These are phyloP conservation scores for Meloidogyne floridensis DNA, from an alignment of 1,140 invertebrate genomes.

Conservation along the genomic window DNA sequence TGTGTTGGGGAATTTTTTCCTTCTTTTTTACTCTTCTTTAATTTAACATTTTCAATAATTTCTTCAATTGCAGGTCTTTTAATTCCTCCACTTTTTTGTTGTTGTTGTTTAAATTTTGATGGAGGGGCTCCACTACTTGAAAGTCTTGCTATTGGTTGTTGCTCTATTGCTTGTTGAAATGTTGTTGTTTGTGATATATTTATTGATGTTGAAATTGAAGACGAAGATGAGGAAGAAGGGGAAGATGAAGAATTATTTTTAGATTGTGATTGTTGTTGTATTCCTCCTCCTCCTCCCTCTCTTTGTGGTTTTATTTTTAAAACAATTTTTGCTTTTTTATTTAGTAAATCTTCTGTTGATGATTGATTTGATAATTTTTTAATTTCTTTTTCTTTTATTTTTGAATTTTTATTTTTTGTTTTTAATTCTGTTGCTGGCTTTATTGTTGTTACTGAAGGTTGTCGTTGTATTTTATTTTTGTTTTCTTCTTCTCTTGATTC, in stretches of 20 bases:
- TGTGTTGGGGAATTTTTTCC: slow-evolving; percentile 4
- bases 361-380: slow-evolving; percentile 7
- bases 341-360: neutral
- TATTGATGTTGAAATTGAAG: slow-evolving; percentile 19
- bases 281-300: slow-evolving; percentile 27
- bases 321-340: slow-evolving; percentile 23
- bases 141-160: slow-evolving; percentile 28
- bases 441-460: neutral
- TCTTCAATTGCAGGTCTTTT: slow-evolving; percentile 17
- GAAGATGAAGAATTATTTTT: slow-evolving; percentile 38
- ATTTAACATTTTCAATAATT: neutral
- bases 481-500: neutral
- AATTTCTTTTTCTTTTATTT: slow-evolving; percentile 6
- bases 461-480: neutral
- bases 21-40: slow-evolving; percentile 9
- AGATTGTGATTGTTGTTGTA: slow-evolving; percentile 6
- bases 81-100: slow-evolving; percentile 11
- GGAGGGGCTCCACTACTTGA: slow-evolving; percentile 36
- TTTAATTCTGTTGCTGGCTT: slow-evolving; percentile 2
- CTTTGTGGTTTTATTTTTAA: slow-evolving; percentile 22
- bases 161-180: slow-evolving; percentile 3
- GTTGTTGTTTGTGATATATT: neutral
- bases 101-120: slow-evolving; percentile 35
- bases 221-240: slow-evolving; percentile 37
- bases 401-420: neutral